Percentiles rank a stretch among this genome's conserved stretches.
phyloP scores from a whole-genome alignment of 2,797 vertebrate species.

The Pachyuromys duprasi region DNA sequence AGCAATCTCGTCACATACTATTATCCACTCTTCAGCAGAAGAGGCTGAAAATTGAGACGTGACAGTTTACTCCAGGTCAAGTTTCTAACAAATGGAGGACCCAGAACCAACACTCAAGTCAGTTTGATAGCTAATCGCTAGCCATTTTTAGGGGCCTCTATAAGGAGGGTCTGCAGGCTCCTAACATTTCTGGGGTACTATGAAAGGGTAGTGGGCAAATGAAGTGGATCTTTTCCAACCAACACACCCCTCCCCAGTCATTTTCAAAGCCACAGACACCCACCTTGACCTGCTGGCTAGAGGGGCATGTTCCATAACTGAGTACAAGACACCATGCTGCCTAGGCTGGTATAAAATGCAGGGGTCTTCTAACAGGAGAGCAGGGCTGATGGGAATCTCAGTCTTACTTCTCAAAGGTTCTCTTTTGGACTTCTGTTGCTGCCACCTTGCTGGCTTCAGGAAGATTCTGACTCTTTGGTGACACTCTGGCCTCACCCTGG shows the following conservation, averaged over 20 bases:
- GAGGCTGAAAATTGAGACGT: neutral
- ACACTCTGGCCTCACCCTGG: neutral
- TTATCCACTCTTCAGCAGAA: neutral
- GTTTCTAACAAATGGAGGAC: neutral
- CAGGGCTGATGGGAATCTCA: neutral
- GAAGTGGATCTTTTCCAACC: neutral
- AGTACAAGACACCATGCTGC: neutral
- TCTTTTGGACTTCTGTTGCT: neutral
- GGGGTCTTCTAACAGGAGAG: neutral
- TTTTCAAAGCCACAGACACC: no score
- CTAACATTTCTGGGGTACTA: neutral
- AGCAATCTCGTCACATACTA: neutral
- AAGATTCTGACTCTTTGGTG: neutral
- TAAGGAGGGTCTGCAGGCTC: neutral
- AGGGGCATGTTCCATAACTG: neutral
- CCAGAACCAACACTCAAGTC: neutral
- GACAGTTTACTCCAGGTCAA: neutral
- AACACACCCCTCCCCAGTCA: neutral
- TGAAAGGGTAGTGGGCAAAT: neutral
- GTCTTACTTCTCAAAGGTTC: neutral
- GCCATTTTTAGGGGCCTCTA: fast-evolving
- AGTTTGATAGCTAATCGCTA: neutral
- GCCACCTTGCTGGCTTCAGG: neutral
- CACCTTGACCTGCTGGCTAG: fast-evolving
- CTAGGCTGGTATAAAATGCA: no score